Evolutionary conservation across 2,888 invertebrate species (phyloP), one percentile per base, ranked within the genome.

Genomic region (Cheilosia scutellata): DNA sequence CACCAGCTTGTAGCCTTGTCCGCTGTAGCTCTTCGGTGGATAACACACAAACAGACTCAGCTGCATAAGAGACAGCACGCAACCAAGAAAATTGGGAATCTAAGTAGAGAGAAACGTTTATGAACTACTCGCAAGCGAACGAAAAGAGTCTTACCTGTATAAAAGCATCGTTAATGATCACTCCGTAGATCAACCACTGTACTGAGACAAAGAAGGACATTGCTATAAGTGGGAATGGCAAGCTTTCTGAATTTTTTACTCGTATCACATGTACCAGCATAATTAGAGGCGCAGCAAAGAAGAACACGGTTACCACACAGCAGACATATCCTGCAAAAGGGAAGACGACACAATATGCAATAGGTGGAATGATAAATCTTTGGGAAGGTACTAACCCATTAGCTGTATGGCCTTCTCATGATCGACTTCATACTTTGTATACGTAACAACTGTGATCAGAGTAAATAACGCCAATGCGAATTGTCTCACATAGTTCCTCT

Each of bases 191-290:
- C 87, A 95, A 95, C 98, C 98, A 98, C 88, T 97, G 95, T 29
- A 95, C 92, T 7, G 96, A 96, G 5, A 97, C 96, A 66, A 97
- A 92, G 91, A 98, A 96, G 44, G 96, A 96, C 90, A 96, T 95
- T 51, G 96, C 92, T 91, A 98, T 98, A 90, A 98, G 94, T 4
- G 97, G 96, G 91, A 97, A 96, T 33, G 98, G 98, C 89, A 98
- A 93, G 91, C 96, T 96, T 89, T 97, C 97, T 0, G 97, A 95
- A 91, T 95, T 97, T 91, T 95, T 96, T 5, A 95, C 94, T 91
- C 93, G 94, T 70, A 98, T 93, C 4, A 98, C 98, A 93, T 97
- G 95, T 42, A 96, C 93, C 88, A 97, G 92, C 90, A 96, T 95
- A 66, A 95, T 95, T 88, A 98, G 93, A 5, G 97, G 98, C 11